Conservation (phyloP, 1,140 invertebrate species). For the Bombus confusus region DNA sequence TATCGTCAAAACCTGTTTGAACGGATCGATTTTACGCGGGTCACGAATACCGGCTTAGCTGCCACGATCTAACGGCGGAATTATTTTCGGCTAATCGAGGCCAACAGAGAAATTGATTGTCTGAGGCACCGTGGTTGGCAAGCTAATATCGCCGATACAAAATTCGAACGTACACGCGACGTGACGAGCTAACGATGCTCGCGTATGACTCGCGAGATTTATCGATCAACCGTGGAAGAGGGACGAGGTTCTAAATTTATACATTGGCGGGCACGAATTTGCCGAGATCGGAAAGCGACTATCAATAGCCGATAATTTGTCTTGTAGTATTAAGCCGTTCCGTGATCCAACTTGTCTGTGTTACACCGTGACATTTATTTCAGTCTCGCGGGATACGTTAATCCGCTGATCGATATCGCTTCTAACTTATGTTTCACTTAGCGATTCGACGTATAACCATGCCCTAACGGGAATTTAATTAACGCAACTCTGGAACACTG, state of each 20-base stretch:
- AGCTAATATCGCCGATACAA: constrained; percentile 37
- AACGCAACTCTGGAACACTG: too few species aligned
- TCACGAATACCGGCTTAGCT: constrained; percentile 7
- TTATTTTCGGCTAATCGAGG: constrained; percentile 41
- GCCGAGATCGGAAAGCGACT: constrained; percentile 1
- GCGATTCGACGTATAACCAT: neutral
- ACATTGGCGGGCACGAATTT: constrained; percentile 16
- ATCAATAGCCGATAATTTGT: constrained; percentile 46
- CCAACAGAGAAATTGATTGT: constrained; percentile 39
- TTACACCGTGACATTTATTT: constrained; percentile 37
- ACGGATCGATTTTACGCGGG: constrained; percentile 17
- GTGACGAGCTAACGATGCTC: neutral
- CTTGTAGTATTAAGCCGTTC: constrained; percentile 9
- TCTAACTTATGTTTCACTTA: neutral
- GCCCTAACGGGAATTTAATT: neutral
- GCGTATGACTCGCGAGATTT: constrained; percentile 10
- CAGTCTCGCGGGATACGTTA: constrained; percentile 10
- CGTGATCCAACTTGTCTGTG: neutral
- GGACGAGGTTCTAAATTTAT: constrained; percentile 18
- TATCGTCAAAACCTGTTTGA: neutral
- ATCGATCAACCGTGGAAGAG: neutral
- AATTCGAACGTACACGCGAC: constrained; percentile 7
- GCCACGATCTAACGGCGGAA: neutral
- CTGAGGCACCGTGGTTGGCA: constrained; percentile 29
- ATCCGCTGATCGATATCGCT: constrained; percentile 15